These are phyloP conservation scores for Pachycephala philippinensis DNA, from an alignment of 2,113 vertebrate species.

Conservation along the genomic window DNA sequence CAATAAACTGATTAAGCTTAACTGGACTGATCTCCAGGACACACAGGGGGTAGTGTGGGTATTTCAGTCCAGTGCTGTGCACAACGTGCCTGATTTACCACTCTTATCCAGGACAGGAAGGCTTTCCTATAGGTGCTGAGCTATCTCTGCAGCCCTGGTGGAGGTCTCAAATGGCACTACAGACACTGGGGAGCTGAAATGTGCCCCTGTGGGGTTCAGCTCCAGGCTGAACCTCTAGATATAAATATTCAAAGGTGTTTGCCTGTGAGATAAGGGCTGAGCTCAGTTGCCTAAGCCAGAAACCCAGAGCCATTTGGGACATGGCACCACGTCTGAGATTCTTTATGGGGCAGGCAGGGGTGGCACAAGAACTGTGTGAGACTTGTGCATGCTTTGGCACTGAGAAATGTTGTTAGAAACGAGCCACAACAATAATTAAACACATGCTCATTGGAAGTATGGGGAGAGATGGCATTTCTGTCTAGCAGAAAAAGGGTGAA, in stretches of 20 bases:
- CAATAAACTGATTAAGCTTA: neutral
- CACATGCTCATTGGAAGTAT: neutral
- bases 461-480: neutral
- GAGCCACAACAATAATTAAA: neutral
- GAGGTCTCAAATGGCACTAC: neutral
- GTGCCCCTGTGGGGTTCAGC: neutral
- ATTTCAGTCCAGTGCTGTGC: neutral
- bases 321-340: neutral
- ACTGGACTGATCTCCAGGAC: neutral
- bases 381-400: neutral
- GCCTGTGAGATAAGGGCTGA: neutral
- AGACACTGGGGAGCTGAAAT: neutral
- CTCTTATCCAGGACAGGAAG: accelerated
- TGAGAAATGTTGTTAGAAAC: neutral
- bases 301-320: neutral
- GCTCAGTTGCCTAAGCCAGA: neutral
- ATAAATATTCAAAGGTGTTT: neutral
- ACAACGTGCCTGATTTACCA: neutral
- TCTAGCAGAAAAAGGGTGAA: neutral
- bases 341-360: neutral
- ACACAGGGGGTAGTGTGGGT: neutral
- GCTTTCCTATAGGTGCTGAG: neutral
- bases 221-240: neutral
- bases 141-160: neutral
- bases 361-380: neutral